Conservation (phyloP, 2,888 invertebrate species). For the Bellardia bayeri region DNA sequence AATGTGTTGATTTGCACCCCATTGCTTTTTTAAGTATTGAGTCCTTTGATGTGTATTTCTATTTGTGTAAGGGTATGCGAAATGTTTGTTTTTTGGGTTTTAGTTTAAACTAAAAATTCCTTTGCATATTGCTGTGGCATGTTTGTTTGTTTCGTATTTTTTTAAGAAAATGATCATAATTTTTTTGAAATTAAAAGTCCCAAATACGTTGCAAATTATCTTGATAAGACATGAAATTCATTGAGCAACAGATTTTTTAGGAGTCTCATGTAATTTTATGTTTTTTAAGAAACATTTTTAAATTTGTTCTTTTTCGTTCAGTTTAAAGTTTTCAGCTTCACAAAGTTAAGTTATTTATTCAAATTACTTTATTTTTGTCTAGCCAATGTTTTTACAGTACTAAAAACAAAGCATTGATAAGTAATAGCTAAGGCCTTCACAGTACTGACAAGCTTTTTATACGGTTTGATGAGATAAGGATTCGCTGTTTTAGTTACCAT, state of each 20-base stretch:
- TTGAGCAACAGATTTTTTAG: slow-evolving; percentile 22
- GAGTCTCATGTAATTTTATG: not conserved
- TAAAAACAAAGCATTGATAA: too few relatives aligned
- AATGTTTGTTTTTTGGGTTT: slow-evolving; percentile 24
- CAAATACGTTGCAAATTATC: slow-evolving; percentile 17
- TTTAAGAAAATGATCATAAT: not conserved
- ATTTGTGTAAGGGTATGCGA: slow-evolving; percentile 49
- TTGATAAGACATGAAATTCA: not conserved
- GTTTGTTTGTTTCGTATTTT: slow-evolving; percentile 35
- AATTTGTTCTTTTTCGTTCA: too few relatives aligned
- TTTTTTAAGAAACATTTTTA: too few relatives aligned
- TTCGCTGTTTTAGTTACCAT: too few relatives aligned
- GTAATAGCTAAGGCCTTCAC: too few relatives aligned
- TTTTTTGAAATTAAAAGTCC: slow-evolving; percentile 9
- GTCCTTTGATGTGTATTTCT: slow-evolving; percentile 10
- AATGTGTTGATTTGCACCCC: slow-evolving; percentile 70
- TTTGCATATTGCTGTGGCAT: slow-evolving; percentile 45
- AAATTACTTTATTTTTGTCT: too few relatives aligned
- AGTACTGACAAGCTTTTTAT: too few relatives aligned
- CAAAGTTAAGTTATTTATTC: too few relatives aligned
- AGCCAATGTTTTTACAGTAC: too few relatives aligned
- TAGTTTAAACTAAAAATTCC: slow-evolving; percentile 42
- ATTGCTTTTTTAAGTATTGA: slow-evolving; percentile 57
- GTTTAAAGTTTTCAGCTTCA: too few relatives aligned
- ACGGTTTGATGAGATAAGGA: too few relatives aligned